Conservation (phyloP, 1,140 invertebrate genomes). For the Epicauta chinensis region DNA sequence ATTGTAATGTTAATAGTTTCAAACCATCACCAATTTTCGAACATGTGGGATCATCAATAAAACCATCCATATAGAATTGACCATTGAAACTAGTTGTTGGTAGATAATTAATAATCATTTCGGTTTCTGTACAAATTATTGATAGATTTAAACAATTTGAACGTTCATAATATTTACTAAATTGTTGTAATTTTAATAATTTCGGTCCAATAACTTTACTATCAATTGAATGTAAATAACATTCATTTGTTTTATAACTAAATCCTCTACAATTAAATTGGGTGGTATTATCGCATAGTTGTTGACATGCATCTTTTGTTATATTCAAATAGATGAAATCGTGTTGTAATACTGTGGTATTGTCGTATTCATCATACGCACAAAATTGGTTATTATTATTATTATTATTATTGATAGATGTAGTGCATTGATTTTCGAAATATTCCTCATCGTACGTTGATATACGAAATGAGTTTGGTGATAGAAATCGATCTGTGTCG, state of each 20-base stretch:
- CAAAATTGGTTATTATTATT: constrained; percentile 28
- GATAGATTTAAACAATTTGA: constrained; percentile 49
- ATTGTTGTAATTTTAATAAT: constrained; percentile 34
- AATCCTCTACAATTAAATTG: constrained; percentile 37
- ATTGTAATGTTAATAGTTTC: constrained; percentile 21
- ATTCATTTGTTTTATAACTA: constrained; percentile 23
- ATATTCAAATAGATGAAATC: constrained; percentile 28
- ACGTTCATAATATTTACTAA: constrained; percentile 44
- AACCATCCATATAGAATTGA: constrained; percentile 54
- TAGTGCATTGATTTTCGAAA: constrained; percentile 55
- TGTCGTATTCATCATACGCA: constrained; percentile 40
- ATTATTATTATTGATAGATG: not conserved
- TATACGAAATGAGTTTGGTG: constrained; percentile 54
- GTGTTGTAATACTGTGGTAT: constrained; percentile 29
- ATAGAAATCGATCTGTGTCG: constrained; percentile 52
- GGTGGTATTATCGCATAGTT: constrained; percentile 28
- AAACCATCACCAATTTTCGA: constrained; percentile 35
- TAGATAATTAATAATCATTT: constrained; percentile 51
- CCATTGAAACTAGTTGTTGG: constrained; percentile 53
- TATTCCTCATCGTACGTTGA: constrained; percentile 57
- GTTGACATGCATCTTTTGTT: constrained; percentile 35
- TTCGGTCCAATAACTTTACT: constrained; percentile 46
- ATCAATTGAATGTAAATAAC: constrained; percentile 47
- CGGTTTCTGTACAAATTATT: constrained; percentile 49
- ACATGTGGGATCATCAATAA: constrained; percentile 48